phyloP scores from a whole-genome alignment of 2,888 invertebrate genomes.

The Odontocolon sp. region DNA sequence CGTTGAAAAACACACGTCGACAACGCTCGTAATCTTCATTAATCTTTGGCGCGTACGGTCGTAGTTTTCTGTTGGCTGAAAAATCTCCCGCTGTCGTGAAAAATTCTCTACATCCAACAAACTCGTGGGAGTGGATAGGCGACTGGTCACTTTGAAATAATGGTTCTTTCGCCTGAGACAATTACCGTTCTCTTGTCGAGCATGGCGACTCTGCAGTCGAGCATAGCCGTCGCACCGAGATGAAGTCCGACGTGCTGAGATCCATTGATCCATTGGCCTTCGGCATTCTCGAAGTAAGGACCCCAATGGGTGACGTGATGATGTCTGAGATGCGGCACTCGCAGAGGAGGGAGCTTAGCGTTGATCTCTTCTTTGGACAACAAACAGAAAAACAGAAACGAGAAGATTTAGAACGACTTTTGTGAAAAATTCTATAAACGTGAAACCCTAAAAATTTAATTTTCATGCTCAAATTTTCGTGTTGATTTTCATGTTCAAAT shows the following conservation, averaged over 20 bases:
- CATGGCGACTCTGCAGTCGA: constrained; percentile 87
- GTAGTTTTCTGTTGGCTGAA: background rate
- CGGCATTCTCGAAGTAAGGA: constrained; percentile 85
- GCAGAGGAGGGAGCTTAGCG: constrained; percentile 70
- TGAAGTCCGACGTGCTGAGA: constrained; percentile 84
- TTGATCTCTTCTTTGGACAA: constrained; percentile 63
- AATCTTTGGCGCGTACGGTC: constrained; percentile 6
- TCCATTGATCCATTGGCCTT: constrained; percentile 82
- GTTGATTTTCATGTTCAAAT: too few species aligned
- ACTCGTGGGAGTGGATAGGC: constrained; percentile 1
- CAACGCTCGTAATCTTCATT: background rate
- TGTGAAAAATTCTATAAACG: too few species aligned
- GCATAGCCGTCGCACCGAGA: constrained; percentile 85
- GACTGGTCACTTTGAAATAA: background rate
- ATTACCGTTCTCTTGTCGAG: constrained; percentile 87
- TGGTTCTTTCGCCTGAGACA: background rate
- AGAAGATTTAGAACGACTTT: constrained; percentile 25
- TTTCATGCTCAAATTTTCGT: too few species aligned
- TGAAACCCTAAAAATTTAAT: too few species aligned
- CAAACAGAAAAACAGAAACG: constrained; percentile 20
- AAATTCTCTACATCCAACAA: background rate
- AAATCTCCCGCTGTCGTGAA: background rate
- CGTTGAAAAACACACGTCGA: background rate
- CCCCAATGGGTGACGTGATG: constrained; percentile 89
- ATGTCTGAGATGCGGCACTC: constrained; percentile 83